Conservation (phyloP, 2,113 vertebrate species). For the Leptodactylus fuscus region DNA sequence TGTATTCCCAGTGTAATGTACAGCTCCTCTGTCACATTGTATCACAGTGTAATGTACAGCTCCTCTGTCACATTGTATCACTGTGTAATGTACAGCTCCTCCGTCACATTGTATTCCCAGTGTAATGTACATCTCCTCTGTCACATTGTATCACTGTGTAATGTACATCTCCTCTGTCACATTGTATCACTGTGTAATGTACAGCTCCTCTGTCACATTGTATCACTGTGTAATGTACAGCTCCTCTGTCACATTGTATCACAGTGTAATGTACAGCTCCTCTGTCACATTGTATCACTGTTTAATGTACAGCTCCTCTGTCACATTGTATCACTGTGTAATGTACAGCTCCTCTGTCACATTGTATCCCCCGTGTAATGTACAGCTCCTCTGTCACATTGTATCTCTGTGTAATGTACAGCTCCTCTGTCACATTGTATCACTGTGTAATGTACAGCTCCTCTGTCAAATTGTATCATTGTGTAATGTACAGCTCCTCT, state of each 20-base stretch:
- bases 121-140: background rate
- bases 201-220: background rate
- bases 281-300: background rate
- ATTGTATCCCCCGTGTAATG: background rate
- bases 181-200: background rate
- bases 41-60: background rate
- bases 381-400: background rate
- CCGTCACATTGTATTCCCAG: slow-evolving; percentile 1
- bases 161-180: background rate
- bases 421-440: background rate
- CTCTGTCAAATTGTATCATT: background rate
- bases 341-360: background rate
- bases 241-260: background rate
- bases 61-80: background rate
- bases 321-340: background rate
- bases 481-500: background rate
- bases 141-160: slow-evolving; percentile 2
- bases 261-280: background rate
- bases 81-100: background rate
- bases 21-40: background rate
- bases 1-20: background rate
- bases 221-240: background rate
- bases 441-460: background rate
- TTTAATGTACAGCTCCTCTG: background rate
- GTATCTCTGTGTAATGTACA: background rate